These are phyloP conservation scores for Ferrisia virgata DNA, from an alignment of 2,888 invertebrate genomes.

Conservation along the genomic window DNA sequence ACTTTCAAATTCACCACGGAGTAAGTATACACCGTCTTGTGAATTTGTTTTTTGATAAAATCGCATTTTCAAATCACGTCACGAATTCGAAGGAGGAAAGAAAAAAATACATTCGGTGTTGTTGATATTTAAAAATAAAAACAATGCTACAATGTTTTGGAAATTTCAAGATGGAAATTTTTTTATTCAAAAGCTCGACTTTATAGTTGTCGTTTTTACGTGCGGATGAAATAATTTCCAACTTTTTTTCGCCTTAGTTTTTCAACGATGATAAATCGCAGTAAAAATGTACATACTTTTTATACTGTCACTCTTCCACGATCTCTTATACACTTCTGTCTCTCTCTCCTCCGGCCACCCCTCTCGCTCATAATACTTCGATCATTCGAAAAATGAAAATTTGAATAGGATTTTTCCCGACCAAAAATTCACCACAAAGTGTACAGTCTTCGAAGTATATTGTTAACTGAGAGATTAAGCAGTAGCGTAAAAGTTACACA, in stretches of 20 bases:
- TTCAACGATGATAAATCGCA: neutral
- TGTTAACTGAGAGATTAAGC: too few species aligned
- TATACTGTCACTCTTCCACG: neutral
- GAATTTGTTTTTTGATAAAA: neutral
- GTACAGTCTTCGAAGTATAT: too few species aligned
- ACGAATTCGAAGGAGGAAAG: neutral
- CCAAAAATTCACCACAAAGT: too few species aligned
- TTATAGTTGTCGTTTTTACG: neutral
- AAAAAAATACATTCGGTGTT: neutral
- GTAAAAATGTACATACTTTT: neutral
- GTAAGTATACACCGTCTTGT: neutral
- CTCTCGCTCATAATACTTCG: neutral
- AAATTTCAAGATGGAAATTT: slow-evolving; percentile 1
- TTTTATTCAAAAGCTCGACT: neutral
- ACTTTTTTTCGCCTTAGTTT: neutral
- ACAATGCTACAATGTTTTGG: neutral
- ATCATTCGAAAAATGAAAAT: neutral
- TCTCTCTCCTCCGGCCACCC: neutral
- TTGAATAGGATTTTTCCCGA: neutral
- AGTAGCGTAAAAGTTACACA: neutral
- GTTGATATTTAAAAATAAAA: slow-evolving; percentile 3
- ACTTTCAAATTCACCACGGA: neutral
- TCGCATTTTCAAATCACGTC: neutral
- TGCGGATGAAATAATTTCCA: neutral
- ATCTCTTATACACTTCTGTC: neutral